phyloP scores from a whole-genome alignment of 2,113 vertebrate genomes.

The Etheostoma cragini region DNA sequence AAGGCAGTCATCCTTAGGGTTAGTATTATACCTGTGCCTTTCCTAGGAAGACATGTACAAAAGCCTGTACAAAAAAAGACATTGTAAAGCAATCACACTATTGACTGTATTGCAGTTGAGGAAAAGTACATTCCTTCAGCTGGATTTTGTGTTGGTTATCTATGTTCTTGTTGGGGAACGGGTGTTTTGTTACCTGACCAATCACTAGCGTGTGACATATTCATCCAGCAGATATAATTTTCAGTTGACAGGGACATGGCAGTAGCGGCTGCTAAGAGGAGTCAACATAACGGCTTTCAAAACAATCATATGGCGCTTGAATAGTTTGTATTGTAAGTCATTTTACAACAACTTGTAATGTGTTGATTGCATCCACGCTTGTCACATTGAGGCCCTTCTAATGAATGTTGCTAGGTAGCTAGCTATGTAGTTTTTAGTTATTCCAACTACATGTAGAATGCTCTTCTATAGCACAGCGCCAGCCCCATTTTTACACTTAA shows the following conservation, averaged over 20 bases:
- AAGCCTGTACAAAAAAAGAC: neutral
- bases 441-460: neutral
- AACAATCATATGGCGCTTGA: neutral
- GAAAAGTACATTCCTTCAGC: no score
- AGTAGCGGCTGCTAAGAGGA: neutral
- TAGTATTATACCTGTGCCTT: neutral
- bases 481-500: neutral
- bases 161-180: neutral
- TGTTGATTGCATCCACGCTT: neutral
- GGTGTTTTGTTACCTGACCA: neutral
- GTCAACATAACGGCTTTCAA: neutral
- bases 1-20: neutral
- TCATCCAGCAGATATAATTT: neutral
- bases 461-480: neutral
- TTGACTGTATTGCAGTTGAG: neutral
- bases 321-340: neutral
- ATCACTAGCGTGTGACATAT: neutral
- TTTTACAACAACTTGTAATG: neutral
- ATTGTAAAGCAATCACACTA: neutral
- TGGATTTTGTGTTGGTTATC: neutral
- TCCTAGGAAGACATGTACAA: neutral
- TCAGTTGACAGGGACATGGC: neutral
- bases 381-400: neutral
- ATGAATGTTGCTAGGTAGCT: neutral
- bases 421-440: neutral